Conservation (phyloP, 1,140 invertebrate species). For the Drosophila insularis region DNA sequence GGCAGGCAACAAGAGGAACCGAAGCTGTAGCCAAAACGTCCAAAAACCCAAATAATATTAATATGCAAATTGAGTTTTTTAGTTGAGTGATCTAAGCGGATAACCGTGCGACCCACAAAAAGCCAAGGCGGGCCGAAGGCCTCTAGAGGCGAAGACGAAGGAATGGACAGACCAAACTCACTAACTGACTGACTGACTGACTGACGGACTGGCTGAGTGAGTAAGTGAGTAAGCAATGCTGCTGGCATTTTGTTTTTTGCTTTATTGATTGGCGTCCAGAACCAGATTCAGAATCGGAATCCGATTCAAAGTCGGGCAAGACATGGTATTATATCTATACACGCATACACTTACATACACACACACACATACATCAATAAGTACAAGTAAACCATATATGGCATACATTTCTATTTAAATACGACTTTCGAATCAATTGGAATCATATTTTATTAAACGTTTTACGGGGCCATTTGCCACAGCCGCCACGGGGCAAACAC, state of each 20-base stretch:
- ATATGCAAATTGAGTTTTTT: conserved; percentile 82
- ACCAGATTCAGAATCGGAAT: conserved; percentile 11
- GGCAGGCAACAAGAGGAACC: conserved; percentile 21
- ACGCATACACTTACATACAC: conserved; percentile 3
- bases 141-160: conserved; percentile 31
- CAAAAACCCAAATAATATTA: conserved; percentile 77
- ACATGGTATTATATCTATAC: conserved; percentile 13
- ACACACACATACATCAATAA: not conserved
- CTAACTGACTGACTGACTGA: not conserved
- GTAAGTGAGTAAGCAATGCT: conserved; percentile 13
- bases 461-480: conserved; percentile 70
- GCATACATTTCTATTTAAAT: conserved; percentile 62
- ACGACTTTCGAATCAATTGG: conserved; percentile 74
- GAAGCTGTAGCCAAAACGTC: conserved; percentile 32
- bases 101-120: conserved; percentile 51
- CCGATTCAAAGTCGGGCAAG: conserved; percentile 14
- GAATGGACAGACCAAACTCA: not conserved
- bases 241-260: conserved; percentile 59
- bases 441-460: conserved; percentile 80
- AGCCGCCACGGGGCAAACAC: conserved; percentile 56
- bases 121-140: conserved; percentile 36
- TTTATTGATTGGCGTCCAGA: conserved; percentile 65
- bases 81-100: conserved; percentile 82
- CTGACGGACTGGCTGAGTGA: not conserved
- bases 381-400: conserved; percentile 30